Evolutionary conservation across 2,888 invertebrate species (phyloP).

Genomic region (Tetragonula carbonaria): DNA sequence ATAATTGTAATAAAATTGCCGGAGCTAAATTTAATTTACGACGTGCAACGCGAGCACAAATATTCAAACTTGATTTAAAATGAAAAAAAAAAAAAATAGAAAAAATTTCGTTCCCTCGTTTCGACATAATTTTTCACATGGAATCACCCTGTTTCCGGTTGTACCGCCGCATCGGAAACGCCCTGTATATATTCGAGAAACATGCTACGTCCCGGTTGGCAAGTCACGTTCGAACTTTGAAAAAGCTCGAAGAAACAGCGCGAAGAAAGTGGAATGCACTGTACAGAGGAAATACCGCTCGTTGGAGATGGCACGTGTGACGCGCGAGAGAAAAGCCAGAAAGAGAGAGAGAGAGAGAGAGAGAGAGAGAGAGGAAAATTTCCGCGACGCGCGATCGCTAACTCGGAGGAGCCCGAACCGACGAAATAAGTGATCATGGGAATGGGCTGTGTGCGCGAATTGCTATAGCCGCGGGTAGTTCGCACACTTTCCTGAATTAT

Average conservation of each 20-base stretch:
- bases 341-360: too few relatives aligned
- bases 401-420: background rate
- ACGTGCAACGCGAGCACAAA: too few relatives aligned
- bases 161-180: background rate
- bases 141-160: too few relatives aligned
- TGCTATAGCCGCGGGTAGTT: slow-evolving; percentile 10
- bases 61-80: too few relatives aligned
- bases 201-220: slow-evolving; percentile 1
- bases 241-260: background rate
- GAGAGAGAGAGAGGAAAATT: background rate
- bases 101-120: background rate
- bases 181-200: background rate
- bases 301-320: background rate
- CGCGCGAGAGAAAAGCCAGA: background rate
- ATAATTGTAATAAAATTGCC: too few relatives aligned
- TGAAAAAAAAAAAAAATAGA: background rate
- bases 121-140: too few relatives aligned
- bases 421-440: slow-evolving; percentile 31
- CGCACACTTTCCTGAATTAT: slow-evolving; percentile 27
- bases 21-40: too few relatives aligned
- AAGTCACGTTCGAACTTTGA: slow-evolving; percentile 36
- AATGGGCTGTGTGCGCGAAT: background rate
- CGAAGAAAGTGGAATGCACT: slow-evolving; percentile 22
- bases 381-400: slow-evolving; percentile 10
- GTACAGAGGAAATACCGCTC: slow-evolving; percentile 15